Evolutionary conservation across 2,797 vertebrate species (phyloP), one percentile per base, ranked within the genome.

Genomic region (Petrocephalus schoutedeni): DNA sequence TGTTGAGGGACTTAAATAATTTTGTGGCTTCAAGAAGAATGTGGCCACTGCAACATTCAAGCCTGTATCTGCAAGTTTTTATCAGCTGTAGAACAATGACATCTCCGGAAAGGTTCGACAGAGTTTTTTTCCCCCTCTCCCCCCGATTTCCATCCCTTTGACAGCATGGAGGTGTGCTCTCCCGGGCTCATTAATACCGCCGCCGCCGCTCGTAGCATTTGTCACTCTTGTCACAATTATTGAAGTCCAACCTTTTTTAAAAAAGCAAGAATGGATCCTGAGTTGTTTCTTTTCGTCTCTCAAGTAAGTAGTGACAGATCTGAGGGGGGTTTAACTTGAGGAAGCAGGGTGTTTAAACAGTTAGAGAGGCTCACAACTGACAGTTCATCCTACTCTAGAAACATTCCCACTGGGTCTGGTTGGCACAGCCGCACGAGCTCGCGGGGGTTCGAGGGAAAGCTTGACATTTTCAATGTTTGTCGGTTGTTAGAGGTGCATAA

Each of bases 401-500:
- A 88, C 84, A 71, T 77, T 61, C 67, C 80, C 86, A 77, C 36
- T 71, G 85, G 80, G 87, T 89, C 53, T 59, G 28, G 85, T 49
- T 84, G 21, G 61, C 85, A 80, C 80, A 36, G 64, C 8, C 54
- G 10, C 41, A 64, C 56, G 1, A 83, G 87, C 77, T 88, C 59
- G 53, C 59, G 45, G 21, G 87, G 88, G 86, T 89, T 84, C 28
- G 53, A 85, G 16, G 88, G 86, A 86, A 54, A 85, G 87, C 77
- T 89, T 88, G 88, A 90, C 89, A 89, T 83, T 88, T 88, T 16
- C 64, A 87, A 88, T 82, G 90, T 45, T 87, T 90, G 89, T 90
- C 19, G 3, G 51, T 88, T 12, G 54, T 58, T 88, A 77, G 87
- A 91, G 89, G 88, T 86, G 89, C 88, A 87, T 90, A 89, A 90